Conservation (phyloP, 1,140 invertebrate genomes). For the Drosophila simulans region DNA sequence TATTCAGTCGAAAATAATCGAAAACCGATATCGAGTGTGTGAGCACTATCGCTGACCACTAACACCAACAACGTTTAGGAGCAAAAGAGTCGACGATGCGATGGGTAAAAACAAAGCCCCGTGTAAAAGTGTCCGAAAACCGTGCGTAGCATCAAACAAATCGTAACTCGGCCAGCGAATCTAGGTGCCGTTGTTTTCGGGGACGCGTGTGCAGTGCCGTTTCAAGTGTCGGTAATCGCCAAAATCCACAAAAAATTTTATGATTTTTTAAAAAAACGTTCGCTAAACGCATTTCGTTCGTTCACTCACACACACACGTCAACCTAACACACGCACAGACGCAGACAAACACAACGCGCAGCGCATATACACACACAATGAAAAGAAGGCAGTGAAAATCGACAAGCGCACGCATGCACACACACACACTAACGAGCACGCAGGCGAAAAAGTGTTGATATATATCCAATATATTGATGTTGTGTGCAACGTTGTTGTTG, state of each 20-base stretch:
- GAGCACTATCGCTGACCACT: too few species aligned
- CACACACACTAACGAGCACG: conserved; percentile 42
- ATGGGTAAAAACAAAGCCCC: conserved; percentile 75
- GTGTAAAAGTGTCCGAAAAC: conserved; percentile 53
- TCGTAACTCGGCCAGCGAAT: conserved; percentile 49
- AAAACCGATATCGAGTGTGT: too few species aligned
- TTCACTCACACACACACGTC: conserved; percentile 20
- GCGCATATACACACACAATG: conserved; percentile 61
- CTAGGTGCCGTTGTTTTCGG: conserved; percentile 27
- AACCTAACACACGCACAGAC: conserved; percentile 23
- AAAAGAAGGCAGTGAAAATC: conserved; percentile 58
- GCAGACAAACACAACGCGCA: conserved; percentile 44
- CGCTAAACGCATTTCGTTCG: conserved; percentile 71
- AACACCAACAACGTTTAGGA: neutral
- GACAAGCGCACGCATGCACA: conserved; percentile 50
- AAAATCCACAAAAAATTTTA: conserved; percentile 33
- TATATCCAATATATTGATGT: conserved; percentile 74
- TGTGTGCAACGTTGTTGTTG: conserved; percentile 63
- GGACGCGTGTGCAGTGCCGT: conserved; percentile 51
- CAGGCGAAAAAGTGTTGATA: conserved; percentile 61
- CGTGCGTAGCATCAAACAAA: conserved; percentile 64
- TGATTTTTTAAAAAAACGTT: conserved; percentile 60
- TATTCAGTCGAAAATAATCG: too few species aligned
- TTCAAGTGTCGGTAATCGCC: conserved; percentile 44
- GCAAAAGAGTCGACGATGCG: conserved; percentile 56